Percentiles rank a stretch among this genome's conserved stretches.
phyloP scores from a whole-genome alignment of 1,140 invertebrate genomes.

The Paralvinella palmiformis region DNA sequence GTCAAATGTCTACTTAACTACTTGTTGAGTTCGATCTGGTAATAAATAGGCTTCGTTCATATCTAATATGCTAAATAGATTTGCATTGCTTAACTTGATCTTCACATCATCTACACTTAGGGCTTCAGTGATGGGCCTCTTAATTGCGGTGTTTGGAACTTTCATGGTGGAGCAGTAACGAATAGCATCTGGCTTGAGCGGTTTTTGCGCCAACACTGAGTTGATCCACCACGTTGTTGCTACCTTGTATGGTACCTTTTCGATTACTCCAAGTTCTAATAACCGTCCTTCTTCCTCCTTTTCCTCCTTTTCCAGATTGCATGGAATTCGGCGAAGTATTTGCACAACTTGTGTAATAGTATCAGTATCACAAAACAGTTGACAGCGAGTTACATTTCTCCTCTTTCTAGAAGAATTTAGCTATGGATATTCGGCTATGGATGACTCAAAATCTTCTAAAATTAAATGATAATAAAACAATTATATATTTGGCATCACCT shows the following conservation, averaged over 20 bases:
- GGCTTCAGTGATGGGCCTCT: neutral
- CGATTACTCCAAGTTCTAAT: neutral
- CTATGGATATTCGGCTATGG: neutral
- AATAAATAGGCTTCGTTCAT: neutral
- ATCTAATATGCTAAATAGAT: neutral
- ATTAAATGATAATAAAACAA: no score
- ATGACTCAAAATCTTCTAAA: no score
- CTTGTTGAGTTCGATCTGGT: no score
- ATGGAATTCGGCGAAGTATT: neutral
- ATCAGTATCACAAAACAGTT: no score
- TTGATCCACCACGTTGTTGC: neutral
- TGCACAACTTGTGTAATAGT: neutral
- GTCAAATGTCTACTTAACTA: neutral
- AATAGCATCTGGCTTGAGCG: neutral
- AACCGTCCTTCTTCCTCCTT: neutral
- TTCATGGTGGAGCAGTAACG: neutral
- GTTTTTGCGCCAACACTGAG: neutral
- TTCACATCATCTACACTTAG: neutral
- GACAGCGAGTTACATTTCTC: no score
- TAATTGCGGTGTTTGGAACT: neutral
- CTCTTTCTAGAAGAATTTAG: neutral
- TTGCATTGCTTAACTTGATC: neutral
- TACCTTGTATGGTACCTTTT: neutral
- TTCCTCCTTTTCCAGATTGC: neutral
- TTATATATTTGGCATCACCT: no score